Evolutionary conservation across 2,888 invertebrate genomes (phyloP).

Genomic region (Nezara viridula): DNA sequence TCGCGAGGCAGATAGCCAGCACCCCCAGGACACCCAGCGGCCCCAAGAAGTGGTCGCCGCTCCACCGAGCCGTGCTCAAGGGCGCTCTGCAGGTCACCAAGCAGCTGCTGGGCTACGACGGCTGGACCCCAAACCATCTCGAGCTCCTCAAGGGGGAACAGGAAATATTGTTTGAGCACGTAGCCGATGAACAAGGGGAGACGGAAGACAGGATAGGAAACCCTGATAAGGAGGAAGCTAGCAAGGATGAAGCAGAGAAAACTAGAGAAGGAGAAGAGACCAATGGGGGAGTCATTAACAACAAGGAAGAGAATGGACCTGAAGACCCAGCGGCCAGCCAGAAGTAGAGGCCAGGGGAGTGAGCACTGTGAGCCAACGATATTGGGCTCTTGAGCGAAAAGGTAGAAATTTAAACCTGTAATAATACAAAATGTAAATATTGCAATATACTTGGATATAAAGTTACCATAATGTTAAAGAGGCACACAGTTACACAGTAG

Average conservation of each 20-base stretch:
- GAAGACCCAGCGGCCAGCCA: background rate
- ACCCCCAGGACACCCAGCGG: background rate
- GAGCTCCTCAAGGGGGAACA: constrained; percentile 29
- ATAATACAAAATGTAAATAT: background rate
- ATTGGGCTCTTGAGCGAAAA: too few species aligned
- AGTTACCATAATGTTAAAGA: too few species aligned
- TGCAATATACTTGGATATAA: background rate
- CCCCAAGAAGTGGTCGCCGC: background rate
- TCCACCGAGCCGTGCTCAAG: background rate
- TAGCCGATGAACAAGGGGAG: constrained; percentile 5
- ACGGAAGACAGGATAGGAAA: background rate
- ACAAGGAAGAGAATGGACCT: background rate
- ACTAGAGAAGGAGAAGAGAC: background rate
- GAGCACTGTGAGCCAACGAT: too few species aligned
- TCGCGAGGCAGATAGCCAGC: background rate
- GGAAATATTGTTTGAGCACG: constrained; percentile 25
- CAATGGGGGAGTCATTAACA: background rate
- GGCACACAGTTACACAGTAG: too few species aligned
- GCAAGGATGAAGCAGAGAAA: background rate
- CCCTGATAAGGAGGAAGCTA: background rate
- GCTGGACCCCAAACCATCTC: constrained; percentile 29
- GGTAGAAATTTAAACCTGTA: background rate
- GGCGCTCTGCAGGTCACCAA: constrained; percentile 26
- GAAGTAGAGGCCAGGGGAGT: background rate
- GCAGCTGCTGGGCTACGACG: constrained; percentile 31